Base-by-base conservation (phyloP, 2,888 invertebrate species). In the Apotomis capreana region DNA sequence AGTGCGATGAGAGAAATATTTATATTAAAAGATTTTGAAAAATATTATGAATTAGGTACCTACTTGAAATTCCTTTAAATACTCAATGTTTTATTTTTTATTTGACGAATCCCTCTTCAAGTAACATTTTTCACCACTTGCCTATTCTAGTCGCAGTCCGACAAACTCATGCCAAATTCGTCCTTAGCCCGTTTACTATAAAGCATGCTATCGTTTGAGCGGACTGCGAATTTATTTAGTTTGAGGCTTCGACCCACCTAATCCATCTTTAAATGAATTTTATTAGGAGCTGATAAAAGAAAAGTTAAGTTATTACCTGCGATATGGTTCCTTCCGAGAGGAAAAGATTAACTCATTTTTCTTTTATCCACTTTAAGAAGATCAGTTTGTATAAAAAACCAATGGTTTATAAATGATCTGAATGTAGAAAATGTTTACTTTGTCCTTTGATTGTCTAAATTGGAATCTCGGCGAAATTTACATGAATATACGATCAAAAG, bases 161-260 rank as follows among this genome's bases (percentile, higher is more conserved):
- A 36, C 54, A 54, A 57, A 68, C 63, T 58, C 63, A 58, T 63
- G 72, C 72, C 13, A 58, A 63, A 46, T 65, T 63, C 68, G 68
- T 68, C 72, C 68, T 68, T 72, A 72, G 72, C 58, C 63, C 60
- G 37, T 59, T 72, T 58, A 12, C 9, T 63, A 44, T 68, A 63
- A 63, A 58, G 68, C 68, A 63, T 68, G 61, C 58, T 70, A 13
- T 26, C 51, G 61, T 57, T 72, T 62, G 61, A 37, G n/a, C 63
- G 72, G 72, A 68, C 51, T 68, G 71, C 46, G 6, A 10, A 13
- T 4, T 15, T 65, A 52, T 13, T 46, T 36, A 44, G 37, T 44
- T 55, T 37, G 70, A 67, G 61, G 67, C 70, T 67, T 9, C 5
- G 65, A 44, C 60, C 64, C 64, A 60, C 64, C 64, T 54, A 46